phyloP scores from a whole-genome alignment of 1,140 invertebrate genomes.

The Dendroctonus ponderosae region DNA sequence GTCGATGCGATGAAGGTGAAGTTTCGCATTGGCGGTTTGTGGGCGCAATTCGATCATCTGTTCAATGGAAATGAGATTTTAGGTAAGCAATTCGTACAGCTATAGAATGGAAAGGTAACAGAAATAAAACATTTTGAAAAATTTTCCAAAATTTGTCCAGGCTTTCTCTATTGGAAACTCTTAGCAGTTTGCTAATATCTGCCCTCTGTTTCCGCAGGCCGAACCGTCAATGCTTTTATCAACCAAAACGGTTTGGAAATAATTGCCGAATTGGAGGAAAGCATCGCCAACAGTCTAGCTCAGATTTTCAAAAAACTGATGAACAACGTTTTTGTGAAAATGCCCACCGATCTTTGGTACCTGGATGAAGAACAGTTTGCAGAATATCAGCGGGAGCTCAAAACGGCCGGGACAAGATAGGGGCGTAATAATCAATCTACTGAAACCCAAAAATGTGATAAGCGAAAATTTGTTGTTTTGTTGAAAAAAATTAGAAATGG shows the following conservation, averaged over 20 bases:
- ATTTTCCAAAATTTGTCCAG: too few species aligned
- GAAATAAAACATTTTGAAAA: too few species aligned
- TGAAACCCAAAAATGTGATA: too few species aligned
- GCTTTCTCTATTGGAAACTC: too few species aligned
- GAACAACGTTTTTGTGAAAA: slow-evolving; percentile 53
- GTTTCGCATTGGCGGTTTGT: slow-evolving; percentile 56
- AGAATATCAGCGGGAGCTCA: slow-evolving; percentile 29
- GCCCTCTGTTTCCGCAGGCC: slow-evolving; percentile 45
- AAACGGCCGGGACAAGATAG: background rate
- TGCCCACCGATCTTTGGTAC: slow-evolving; percentile 53
- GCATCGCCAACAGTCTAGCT: slow-evolving; percentile 50
- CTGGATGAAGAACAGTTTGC: slow-evolving; percentile 34
- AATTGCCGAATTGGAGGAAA: slow-evolving; percentile 52
- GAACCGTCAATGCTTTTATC: slow-evolving; percentile 54
- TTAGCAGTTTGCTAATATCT: too few species aligned
- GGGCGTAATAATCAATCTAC: too few species aligned
- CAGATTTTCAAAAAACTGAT: slow-evolving; percentile 52
- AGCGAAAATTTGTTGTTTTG: too few species aligned
- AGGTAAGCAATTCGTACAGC: slow-evolving; percentile 40
- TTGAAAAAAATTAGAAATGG: too few species aligned
- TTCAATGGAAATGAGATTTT: slow-evolving; percentile 62
- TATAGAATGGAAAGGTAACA: too few species aligned
- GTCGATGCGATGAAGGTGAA: slow-evolving; percentile 57
- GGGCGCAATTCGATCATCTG: slow-evolving; percentile 61
- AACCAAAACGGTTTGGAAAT: slow-evolving; percentile 54